Evolutionary conservation across 1,140 invertebrate species (phyloP), one percentile per base, ranked within the genome.

Genomic region (Papilio xuthus): DNA sequence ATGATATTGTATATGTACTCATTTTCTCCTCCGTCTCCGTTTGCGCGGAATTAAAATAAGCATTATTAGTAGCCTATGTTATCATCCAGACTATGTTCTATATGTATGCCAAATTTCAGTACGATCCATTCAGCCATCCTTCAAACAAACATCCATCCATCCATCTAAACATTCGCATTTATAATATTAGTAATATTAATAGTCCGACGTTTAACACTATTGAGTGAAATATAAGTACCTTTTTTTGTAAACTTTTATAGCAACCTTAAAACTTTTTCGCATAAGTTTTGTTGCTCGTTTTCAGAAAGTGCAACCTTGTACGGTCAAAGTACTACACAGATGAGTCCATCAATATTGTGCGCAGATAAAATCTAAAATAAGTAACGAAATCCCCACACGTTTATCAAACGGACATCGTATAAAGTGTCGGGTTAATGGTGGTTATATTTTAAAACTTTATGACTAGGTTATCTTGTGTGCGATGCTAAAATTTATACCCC

Each of bases 291-390:
- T 26, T 10, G 15, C 23, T n/a, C 12, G 7, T 3, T 23, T 26
- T 12, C 56, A 60, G 56, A 60, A 60, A 60, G 20, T 9, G 20
- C 9, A 44, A 71, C 3, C 32, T 32, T 41, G 2, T 23, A 37
- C 13, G 28, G 9, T 37, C 9, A 37, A 37, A 69, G 4, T 37
- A 37, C 32, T 4, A 42, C 18, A 1, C 37, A 12, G 18, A 18
- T 41, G n/a, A n/a, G 10, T n/a, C 13, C 72, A 74, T 74, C 47
- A 74, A 74, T 74, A 74, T 53, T 44, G 41, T 50, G 28, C 20
- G 47, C 23, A 53, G 72, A 74, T 53, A 74, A 74, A 74, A 74
- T 53, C 72, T 74, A n/a, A 53, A 74, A 74, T 53, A 53, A 53
- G 72, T 74, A 74, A 74, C 47, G 47, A 23, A 9, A 74, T 13